Evolutionary conservation across 1,140 invertebrate species (phyloP).

Genomic region (Camponotus pennsylvanicus): DNA sequence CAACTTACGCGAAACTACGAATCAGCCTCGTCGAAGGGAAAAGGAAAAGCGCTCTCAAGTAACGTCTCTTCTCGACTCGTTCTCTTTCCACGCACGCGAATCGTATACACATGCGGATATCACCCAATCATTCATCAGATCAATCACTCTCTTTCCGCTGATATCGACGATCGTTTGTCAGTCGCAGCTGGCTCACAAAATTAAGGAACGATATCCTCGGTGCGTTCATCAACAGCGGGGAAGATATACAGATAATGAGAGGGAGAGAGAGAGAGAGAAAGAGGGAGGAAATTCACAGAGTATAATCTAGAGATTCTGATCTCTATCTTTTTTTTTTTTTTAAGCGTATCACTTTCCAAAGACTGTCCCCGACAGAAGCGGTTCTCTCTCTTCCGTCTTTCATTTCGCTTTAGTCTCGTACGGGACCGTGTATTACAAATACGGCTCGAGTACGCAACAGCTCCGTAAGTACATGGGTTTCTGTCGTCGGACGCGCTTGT

Average conservation of each 20-base stretch:
- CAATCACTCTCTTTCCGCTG: constrained; percentile 45
- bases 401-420: constrained; percentile 27
- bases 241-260: constrained; percentile 67
- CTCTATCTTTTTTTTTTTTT: constrained; percentile 67
- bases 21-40: not conserved
- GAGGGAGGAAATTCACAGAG: constrained; percentile 36
- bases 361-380: constrained; percentile 45
- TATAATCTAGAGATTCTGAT: constrained; percentile 51
- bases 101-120: constrained; percentile 10
- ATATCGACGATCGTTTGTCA: constrained; percentile 59
- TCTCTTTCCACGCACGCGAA: constrained; percentile 46
- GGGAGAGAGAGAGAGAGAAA: constrained; percentile 13
- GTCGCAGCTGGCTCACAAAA: constrained; percentile 62
- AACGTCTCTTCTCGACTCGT: constrained; percentile 28
- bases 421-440: constrained; percentile 30
- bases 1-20: constrained; percentile 27
- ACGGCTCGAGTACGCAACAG: not conserved
- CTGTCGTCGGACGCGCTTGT: constrained; percentile 62
- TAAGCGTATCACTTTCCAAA: constrained; percentile 72
- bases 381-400: constrained; percentile 33
- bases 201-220: constrained; percentile 70
- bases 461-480: constrained; percentile 69
- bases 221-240: constrained; percentile 39
- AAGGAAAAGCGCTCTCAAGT: constrained; percentile 11
- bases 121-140: constrained; percentile 35